Evolutionary conservation across 2,888 invertebrate genomes (phyloP).

Genomic region (Cheilosia grossa): DNA sequence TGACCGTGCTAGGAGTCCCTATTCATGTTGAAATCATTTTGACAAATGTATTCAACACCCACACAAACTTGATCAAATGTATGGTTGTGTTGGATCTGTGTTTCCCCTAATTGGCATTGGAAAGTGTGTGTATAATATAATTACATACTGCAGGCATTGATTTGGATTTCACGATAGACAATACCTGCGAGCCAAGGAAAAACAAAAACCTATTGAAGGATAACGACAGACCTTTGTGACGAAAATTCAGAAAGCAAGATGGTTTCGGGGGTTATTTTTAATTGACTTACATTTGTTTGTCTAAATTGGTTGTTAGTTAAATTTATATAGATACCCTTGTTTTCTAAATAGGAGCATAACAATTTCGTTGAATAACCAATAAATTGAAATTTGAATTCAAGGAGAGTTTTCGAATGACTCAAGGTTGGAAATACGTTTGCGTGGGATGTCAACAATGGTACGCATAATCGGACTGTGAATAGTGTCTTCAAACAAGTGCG

Average conservation of each 20-base stretch:
- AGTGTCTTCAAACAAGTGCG: too few species aligned
- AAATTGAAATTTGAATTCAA: constrained; percentile 1
- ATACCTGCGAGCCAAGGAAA: not conserved
- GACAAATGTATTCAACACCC: constrained; percentile 7
- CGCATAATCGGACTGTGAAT: too few species aligned
- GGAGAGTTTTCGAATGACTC: constrained; percentile 6
- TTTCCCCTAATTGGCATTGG: constrained; percentile 53
- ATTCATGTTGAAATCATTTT: constrained; percentile 5
- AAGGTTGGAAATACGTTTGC: not conserved
- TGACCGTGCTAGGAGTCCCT: constrained; percentile 13
- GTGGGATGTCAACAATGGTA: too few species aligned
- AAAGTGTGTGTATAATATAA: constrained; percentile 25
- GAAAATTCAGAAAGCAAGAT: not conserved
- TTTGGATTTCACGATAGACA: constrained; percentile 20
- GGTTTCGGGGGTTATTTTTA: not conserved
- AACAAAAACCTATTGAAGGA: constrained; percentile 4
- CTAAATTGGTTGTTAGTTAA: constrained; percentile 8
- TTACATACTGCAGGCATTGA: constrained; percentile 13
- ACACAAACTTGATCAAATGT: constrained; percentile 2
- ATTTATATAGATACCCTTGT: too few species aligned
- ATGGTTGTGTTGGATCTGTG: not conserved
- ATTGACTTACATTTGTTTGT: constrained; percentile 11
- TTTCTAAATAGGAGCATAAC: not conserved
- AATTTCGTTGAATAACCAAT: not conserved
- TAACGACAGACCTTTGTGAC: constrained; percentile 18